These are phyloP conservation scores for Neuroscelio doddi DNA, from an alignment of 2,888 invertebrate genomes.

Conservation along the genomic window DNA sequence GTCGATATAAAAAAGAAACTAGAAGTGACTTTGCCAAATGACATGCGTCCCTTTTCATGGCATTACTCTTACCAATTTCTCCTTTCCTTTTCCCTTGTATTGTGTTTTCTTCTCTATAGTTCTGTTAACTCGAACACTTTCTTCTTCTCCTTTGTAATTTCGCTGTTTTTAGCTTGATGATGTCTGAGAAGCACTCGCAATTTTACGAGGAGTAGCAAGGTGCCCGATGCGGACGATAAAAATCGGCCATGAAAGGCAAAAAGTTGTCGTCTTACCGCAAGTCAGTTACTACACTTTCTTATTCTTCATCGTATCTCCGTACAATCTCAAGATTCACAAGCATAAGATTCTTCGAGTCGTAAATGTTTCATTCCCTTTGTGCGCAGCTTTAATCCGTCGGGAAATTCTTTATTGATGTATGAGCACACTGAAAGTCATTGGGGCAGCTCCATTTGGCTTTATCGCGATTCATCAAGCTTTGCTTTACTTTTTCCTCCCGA, in stretches of 20 bases:
- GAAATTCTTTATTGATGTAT: slow-evolving; percentile 39
- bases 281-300: slow-evolving; percentile 38
- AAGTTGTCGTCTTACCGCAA: slow-evolving; percentile 40
- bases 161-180: neutral
- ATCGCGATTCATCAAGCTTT: slow-evolving; percentile 45
- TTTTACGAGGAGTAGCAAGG: slow-evolving; percentile 51
- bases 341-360: slow-evolving; percentile 20
- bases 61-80: slow-evolving; percentile 21
- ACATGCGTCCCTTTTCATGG: slow-evolving; percentile 21
- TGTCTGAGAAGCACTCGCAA: slow-evolving; percentile 23
- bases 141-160: neutral
- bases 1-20: slow-evolving; percentile 35
- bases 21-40: slow-evolving; percentile 15
- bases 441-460: slow-evolving; percentile 38
- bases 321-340: neutral
- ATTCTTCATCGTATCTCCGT: slow-evolving; percentile 22
- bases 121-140: slow-evolving; percentile 7
- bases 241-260: slow-evolving; percentile 63
- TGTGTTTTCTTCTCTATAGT: neutral
- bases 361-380: slow-evolving; percentile 39
- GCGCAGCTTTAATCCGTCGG: slow-evolving; percentile 30
- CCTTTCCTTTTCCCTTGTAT: slow-evolving; percentile 2
- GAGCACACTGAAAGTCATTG: slow-evolving; percentile 20
- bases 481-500: slow-evolving; percentile 3
- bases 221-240: slow-evolving; percentile 54